These are phyloP conservation scores for Eospalax fontanierii DNA, from an alignment of 2,797 vertebrate species.

Conservation along the genomic window DNA sequence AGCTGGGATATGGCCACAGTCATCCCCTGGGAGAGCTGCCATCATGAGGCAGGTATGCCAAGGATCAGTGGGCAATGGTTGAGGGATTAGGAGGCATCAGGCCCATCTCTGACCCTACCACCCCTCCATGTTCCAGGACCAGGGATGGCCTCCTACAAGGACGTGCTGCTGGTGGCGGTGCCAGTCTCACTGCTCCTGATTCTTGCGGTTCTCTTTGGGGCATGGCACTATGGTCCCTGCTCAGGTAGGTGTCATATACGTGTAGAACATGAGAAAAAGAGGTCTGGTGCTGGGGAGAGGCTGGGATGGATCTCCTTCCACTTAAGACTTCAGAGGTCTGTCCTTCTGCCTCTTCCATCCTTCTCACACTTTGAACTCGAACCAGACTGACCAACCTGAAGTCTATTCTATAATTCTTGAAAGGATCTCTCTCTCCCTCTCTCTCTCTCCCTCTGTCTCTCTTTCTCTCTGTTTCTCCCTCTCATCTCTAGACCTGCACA, in stretches of 20 bases:
- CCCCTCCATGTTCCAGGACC: neutral
- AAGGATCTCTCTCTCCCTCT: neutral
- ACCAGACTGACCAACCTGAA: neutral
- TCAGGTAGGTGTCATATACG: conserved; percentile 70
- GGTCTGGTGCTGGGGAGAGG: neutral
- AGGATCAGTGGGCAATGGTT: neutral
- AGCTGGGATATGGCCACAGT: conserved; percentile 72
- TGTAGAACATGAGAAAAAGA: no score
- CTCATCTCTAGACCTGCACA: no score
- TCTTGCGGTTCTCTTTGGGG: conserved; percentile 57
- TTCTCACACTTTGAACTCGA: neutral
- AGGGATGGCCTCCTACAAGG: conserved; percentile 74
- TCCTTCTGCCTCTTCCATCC: neutral
- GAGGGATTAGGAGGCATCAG: neutral
- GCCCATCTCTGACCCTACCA: neutral
- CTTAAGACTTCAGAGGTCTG: neutral
- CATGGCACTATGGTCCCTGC: conserved; percentile 59
- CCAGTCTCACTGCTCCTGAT: conserved; percentile 66
- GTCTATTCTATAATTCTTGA: neutral
- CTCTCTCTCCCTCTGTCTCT: no score
- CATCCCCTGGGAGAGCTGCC: conserved; percentile 83
- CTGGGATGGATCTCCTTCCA: neutral
- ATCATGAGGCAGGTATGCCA: conserved; percentile 73
- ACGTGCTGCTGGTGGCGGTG: conserved; percentile 73
- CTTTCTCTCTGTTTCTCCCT: no score